A percentile compares a stretch with the other conserved stretches of the same genome.
Conservation (phyloP, 1,140 invertebrate genomes). For the Dendroctonus valens region DNA sequence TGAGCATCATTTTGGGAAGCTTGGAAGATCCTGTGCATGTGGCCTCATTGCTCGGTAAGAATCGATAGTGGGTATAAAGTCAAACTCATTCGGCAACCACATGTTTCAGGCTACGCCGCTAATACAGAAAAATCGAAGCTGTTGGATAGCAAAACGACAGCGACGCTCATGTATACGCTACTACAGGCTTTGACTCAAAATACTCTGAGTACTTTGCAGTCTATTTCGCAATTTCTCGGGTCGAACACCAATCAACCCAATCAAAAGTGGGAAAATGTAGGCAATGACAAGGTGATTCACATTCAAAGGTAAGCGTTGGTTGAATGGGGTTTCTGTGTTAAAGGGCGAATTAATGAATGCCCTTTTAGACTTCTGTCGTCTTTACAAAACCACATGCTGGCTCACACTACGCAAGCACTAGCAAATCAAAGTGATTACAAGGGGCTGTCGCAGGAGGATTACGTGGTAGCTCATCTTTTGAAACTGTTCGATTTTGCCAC, state of each 20-base stretch:
- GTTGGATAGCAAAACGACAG: slow-evolving; percentile 53
- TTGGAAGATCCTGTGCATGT: slow-evolving; percentile 63
- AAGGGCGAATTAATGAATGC: neutral
- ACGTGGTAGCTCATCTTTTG: slow-evolving; percentile 55
- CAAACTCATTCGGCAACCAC: neutral
- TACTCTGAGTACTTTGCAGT: slow-evolving; percentile 48
- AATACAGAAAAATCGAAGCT: slow-evolving; percentile 40
- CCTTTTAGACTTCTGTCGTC: slow-evolving; percentile 53
- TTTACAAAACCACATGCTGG: slow-evolving; percentile 62
- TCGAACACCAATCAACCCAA: slow-evolving; percentile 38
- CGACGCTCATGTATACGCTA: slow-evolving; percentile 59
- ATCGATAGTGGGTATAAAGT: neutral
- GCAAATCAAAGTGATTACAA: slow-evolving; percentile 5
- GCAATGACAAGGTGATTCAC: slow-evolving; percentile 49
- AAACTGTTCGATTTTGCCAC: slow-evolving; percentile 55
- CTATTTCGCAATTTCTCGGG: slow-evolving; percentile 41
- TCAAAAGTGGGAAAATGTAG: slow-evolving; percentile 42
- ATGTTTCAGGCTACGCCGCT: slow-evolving; percentile 46
- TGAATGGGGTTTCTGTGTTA: neutral
- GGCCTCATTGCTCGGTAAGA: slow-evolving; percentile 54
- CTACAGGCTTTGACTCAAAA: slow-evolving; percentile 57
- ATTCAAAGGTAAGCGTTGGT: slow-evolving; percentile 46
- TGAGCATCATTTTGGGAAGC: slow-evolving; percentile 62
- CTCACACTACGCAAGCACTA: slow-evolving; percentile 45
- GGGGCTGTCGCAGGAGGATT: slow-evolving; percentile 33